Conservation (phyloP, 1,140 invertebrate species). For the Rhagoletis pomonella region DNA sequence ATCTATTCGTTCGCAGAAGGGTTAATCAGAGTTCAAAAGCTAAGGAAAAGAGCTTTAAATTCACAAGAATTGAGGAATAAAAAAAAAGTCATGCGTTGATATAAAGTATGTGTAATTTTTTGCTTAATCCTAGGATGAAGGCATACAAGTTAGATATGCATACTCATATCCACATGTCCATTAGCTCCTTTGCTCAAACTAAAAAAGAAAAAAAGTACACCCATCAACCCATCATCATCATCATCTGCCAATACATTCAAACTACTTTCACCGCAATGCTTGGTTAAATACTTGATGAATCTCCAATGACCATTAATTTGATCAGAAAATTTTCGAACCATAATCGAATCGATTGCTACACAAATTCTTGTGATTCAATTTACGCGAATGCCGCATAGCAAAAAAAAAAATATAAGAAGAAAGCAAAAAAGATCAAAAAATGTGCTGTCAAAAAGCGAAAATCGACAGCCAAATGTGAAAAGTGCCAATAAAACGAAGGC, state of each 20-base stretch:
- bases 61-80: too few species aligned
- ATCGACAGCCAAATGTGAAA: neutral
- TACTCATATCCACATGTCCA: neutral
- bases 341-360: constrained; percentile 47
- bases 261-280: constrained; percentile 30
- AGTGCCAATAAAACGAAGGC: constrained; percentile 15
- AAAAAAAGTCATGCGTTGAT: too few species aligned
- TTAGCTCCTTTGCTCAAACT: too few species aligned
- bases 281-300: constrained; percentile 46
- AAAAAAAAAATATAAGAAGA: constrained; percentile 10
- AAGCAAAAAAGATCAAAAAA: neutral
- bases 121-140: neutral
- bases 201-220: too few species aligned
- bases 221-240: neutral
- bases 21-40: too few species aligned
- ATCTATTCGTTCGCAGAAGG: too few species aligned
- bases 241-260: constrained; percentile 21
- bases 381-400: neutral
- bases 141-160: neutral
- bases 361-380: constrained; percentile 44
- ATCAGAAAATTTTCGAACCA: constrained; percentile 47
- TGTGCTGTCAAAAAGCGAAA: neutral
- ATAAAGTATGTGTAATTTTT: too few species aligned
- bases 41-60: too few species aligned
- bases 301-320: constrained; percentile 44